Evolutionary conservation across 2,113 vertebrate species (phyloP).

Genomic region (Apodemus sylvaticus): DNA sequence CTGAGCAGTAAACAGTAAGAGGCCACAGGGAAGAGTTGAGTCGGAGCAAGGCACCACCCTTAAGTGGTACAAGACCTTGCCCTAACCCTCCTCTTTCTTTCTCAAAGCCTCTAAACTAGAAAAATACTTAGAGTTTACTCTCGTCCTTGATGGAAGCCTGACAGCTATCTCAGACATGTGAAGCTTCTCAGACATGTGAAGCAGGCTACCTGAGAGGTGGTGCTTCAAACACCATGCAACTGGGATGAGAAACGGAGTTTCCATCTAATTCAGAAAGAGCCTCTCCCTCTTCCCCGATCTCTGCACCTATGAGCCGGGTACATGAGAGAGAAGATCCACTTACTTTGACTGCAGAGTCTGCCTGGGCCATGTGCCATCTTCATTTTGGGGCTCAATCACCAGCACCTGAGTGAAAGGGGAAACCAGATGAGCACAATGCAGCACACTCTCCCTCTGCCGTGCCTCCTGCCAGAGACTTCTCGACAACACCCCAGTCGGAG

Average conservation of each 20-base stretch:
- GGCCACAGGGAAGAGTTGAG: not conserved
- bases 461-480: not conserved
- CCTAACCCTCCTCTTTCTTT: not conserved
- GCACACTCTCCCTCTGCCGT: not conserved
- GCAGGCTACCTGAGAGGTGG: not conserved
- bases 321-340: slow-evolving; percentile 56
- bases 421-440: slow-evolving; percentile 27
- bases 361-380: slow-evolving; percentile 97
- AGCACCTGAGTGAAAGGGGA: slow-evolving; percentile 89
- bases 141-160: not conserved
- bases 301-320: not conserved
- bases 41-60: not conserved
- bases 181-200: no score
- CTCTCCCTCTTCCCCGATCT: not conserved
- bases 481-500: not conserved
- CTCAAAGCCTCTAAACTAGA: not conserved
- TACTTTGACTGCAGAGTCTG: slow-evolving; percentile 93
- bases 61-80: not conserved
- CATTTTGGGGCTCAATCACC: slow-evolving; percentile 96
- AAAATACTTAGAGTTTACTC: no score
- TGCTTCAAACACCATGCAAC: not conserved
- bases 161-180: not conserved
- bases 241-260: not conserved
- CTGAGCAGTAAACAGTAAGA: not conserved
- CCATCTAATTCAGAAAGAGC: not conserved